Evolutionary conservation across 2,888 invertebrate species (phyloP).

Genomic region (Drosophila helvetica): DNA sequence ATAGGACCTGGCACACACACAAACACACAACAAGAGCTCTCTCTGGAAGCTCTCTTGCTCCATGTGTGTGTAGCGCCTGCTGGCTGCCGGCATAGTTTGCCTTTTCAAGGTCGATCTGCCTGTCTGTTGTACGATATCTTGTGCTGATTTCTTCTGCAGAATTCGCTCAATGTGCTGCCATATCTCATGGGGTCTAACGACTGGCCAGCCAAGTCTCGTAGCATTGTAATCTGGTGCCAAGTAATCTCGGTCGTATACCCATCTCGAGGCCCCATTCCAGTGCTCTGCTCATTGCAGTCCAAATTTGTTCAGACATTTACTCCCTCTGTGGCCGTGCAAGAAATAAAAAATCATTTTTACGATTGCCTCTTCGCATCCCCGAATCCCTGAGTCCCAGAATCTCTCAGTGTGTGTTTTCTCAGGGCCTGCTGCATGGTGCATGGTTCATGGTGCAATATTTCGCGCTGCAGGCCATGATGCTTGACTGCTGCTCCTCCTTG

Average conservation of each 20-base stretch:
- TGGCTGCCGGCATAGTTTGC: slow-evolving; percentile 75
- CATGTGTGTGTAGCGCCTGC: slow-evolving; percentile 65
- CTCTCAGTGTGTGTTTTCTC: slow-evolving; percentile 20
- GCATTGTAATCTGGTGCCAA: slow-evolving; percentile 72
- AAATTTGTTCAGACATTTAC: slow-evolving; percentile 51
- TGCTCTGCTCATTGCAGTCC: slow-evolving; percentile 58
- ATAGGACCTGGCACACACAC: slow-evolving; percentile 29
- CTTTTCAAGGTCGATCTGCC: slow-evolving; percentile 69
- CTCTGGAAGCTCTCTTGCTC: background rate
- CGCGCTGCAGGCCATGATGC: slow-evolving; percentile 53
- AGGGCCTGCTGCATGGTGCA: slow-evolving; percentile 17
- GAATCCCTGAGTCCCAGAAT: slow-evolving; percentile 43
- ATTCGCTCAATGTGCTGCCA: slow-evolving; percentile 49
- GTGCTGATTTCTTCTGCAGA: slow-evolving; percentile 54
- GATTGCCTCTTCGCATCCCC: slow-evolving; percentile 45
- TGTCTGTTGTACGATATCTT: slow-evolving; percentile 6
- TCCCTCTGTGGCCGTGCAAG: slow-evolving; percentile 46
- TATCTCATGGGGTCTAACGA: slow-evolving; percentile 68
- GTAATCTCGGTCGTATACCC: slow-evolving; percentile 54
- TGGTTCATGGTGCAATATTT: slow-evolving; percentile 64
- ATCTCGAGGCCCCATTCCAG: background rate
- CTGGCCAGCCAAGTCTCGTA: slow-evolving; percentile 43
- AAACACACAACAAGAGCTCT: slow-evolving; percentile 3
- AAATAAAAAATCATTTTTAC: slow-evolving; percentile 73
- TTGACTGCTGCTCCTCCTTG: slow-evolving; percentile 9